Base-by-base conservation (phyloP, 2,797 vertebrate genomes). In the Bufotes viridis region DNA sequence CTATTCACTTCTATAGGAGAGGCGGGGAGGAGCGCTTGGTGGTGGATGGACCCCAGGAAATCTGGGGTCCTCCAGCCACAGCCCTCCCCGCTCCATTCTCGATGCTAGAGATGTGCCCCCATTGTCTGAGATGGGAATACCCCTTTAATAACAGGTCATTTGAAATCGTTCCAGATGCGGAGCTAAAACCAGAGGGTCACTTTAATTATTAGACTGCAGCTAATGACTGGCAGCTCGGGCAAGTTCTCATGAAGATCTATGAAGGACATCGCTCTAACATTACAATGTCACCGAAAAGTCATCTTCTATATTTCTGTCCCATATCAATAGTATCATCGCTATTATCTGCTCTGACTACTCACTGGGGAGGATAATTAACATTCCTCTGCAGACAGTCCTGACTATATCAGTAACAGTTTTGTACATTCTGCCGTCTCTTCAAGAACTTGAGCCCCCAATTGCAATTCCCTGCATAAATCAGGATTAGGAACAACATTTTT, bases 381-480 rank as follows among this genome's bases (percentile, higher is more conserved):
- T 78, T 85, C 72, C 58, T 63, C 12, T 8, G 29, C 70, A 49
- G 29, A 75, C 17, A 74, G 67, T 12, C 34, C 26, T 26, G 69
- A n/a, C 29, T 51, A 84, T 58, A 55, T 72, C 57, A 42, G 29
- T 63, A 76, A 84, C 55, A 26, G 22, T 75, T 75, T 26, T 34
- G 17, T 74, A 17, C n/a, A 22, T 51, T 75, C 72, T 4, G n/a
- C 18, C 53, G 53, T 74, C 83, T 65, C 24, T 78, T 61, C 42
- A 29, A 53, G 83, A 85, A 76, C 61, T 51, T 78, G 70, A 85
- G 72, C 72, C 70, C 58, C 83, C 57, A 53, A 78, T 86, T 86
- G 75, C 51, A n/a, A 86, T 86, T 78, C 84, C 18, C 55, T 69
- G 75, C 76, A 86, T 55, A 55, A 57, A 69, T 78, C 84, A 55